These are phyloP conservation scores for Aramus guarauna DNA, from an alignment of 2,113 vertebrate species.

Conservation along the genomic window DNA sequence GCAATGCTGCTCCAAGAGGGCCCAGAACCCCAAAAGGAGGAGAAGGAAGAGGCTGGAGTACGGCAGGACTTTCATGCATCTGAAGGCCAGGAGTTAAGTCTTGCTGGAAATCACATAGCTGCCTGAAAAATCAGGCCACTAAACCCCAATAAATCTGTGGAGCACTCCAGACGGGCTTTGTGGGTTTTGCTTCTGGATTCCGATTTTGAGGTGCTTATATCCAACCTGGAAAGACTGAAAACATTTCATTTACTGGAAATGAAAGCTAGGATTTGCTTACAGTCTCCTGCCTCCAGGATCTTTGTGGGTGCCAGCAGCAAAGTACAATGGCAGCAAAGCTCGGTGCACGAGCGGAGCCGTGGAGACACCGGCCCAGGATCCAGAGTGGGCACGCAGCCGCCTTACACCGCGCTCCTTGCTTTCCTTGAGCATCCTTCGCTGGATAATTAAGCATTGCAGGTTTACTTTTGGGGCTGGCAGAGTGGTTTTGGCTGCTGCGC, in stretches of 20 bases:
- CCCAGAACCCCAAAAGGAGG: neutral
- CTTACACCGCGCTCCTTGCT: neutral
- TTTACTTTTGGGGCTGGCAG: neutral
- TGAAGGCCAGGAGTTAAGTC: neutral
- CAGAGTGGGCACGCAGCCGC: fast-evolving
- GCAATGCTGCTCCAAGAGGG: neutral
- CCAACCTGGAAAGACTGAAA: neutral
- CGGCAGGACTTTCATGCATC: fast-evolving
- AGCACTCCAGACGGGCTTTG: neutral
- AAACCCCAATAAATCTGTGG: neutral
- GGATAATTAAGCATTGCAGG: neutral
- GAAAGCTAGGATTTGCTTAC: neutral
- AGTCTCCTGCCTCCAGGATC: neutral
- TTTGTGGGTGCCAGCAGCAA: neutral
- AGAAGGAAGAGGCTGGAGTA: neutral
- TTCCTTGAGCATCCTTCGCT: neutral
- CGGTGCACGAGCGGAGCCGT: fast-evolving
- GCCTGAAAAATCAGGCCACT: neutral
- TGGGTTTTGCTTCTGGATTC: neutral
- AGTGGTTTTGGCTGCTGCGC: fast-evolving
- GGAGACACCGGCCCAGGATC: neutral
- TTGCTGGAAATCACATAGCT: neutral
- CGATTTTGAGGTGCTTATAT: neutral
- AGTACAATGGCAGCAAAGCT: neutral
- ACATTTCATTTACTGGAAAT: neutral